Base-by-base conservation (phyloP, 2,797 vertebrate genomes). In the Epinephelus coioides region DNA sequence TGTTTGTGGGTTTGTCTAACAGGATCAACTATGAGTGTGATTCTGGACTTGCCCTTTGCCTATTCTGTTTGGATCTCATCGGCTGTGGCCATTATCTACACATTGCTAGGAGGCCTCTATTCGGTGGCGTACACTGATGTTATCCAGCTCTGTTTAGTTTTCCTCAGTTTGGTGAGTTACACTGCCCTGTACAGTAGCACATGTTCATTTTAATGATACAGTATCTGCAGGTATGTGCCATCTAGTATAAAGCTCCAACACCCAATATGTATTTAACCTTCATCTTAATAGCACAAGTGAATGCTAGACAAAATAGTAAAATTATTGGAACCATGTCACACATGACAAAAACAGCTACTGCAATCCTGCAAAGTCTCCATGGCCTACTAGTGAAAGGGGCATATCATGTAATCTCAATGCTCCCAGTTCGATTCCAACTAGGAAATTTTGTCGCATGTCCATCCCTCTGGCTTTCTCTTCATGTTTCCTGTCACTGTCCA, bases 21-120 rank as follows among this genome's bases (percentile, higher is more conserved):
- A 95, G 96, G 94, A 71, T 85, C 89, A 47, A 96, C 96, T n/a
- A 91, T 96, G 91, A 94, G 64, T 19, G 94, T 96, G 19, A 93
- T 95, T n/a, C 83, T 97, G 90, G 93, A 95, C 67, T 84, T 95
- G 49, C 83, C 86, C 47, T 88, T 87, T 13, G 84, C 74, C 49
- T 78, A 93, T 27, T 91, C 94, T 43, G 90, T 93, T 49, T 83
- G 92, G 55, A 18, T 95, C 76, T 96, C 96, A 0, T 91, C 96
- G 7, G 90, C 87, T 18, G 93, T 90, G 21, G 93, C 96, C 54
- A 92, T 94, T 12, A 14, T 94, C 64, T 96, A 96, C 82, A 96
- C 95, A n/a, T 86, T 96, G 23, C 70, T 95, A 59, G 95, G 95
- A 81, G 96, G 95, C 1, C 90, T 97, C 53, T 96, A 96, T 84